phyloP scores from a whole-genome alignment of 1,140 invertebrate species.

The Arion vulgaris region DNA sequence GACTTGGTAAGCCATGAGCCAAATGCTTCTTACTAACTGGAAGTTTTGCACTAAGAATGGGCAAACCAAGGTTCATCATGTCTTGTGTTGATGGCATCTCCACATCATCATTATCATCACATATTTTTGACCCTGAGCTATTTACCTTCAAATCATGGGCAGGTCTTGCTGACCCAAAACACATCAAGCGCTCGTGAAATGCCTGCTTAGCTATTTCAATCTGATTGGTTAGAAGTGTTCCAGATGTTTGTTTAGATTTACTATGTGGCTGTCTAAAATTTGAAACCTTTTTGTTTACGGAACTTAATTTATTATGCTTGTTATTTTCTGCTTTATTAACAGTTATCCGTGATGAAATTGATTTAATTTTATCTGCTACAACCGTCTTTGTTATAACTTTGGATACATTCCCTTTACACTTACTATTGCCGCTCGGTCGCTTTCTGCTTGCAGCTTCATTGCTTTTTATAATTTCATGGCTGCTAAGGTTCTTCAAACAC shows the following conservation, averaged over 20 bases:
- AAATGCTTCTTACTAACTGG: conserved; percentile 15
- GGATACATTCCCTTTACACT: no score
- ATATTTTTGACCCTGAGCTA: neutral
- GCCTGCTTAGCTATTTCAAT: neutral
- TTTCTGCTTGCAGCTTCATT: neutral
- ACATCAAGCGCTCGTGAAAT: neutral
- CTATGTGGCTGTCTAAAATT: neutral
- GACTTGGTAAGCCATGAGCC: neutral
- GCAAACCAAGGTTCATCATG: conserved; percentile 34
- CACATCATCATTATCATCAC: conserved; percentile 30
- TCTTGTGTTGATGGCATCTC: conserved; percentile 40
- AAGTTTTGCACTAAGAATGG: conserved; percentile 20
- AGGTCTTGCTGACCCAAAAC: neutral
- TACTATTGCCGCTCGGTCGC: neutral
- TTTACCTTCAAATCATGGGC: neutral
- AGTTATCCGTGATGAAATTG: neutral
- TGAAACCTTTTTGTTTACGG: neutral
- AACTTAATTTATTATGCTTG: neutral
- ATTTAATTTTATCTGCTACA: neutral
- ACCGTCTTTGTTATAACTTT: neutral
- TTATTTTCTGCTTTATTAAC: neutral
- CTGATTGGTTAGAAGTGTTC: neutral
- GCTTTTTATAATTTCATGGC: neutral
- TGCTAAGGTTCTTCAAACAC: neutral
- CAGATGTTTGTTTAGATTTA: neutral